A percentile compares a stretch with the other conserved stretches of the same genome.
These are phyloP conservation scores for Ceraclea dissimilis DNA, from an alignment of 2,888 invertebrate species.

Conservation along the genomic window DNA sequence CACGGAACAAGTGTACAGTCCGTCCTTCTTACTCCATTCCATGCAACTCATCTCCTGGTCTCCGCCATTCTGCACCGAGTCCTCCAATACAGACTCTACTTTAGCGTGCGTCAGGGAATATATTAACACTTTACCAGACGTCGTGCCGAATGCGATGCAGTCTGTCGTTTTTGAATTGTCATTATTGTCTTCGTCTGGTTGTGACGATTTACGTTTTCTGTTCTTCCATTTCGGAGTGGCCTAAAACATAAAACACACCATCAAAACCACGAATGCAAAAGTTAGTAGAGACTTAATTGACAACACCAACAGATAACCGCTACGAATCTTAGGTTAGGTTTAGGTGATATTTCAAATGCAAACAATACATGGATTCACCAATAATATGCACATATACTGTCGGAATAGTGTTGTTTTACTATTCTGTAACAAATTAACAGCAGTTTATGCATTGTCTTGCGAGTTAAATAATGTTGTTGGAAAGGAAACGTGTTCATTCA, in stretches of 20 bases:
- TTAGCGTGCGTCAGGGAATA: constrained; percentile 62
- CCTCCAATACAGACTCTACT: constrained; percentile 51
- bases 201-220: constrained; percentile 37
- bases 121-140: constrained; percentile 61
- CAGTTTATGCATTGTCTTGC: not conserved
- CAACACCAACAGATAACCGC: no score
- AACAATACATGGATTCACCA: no score
- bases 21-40: constrained; percentile 50
- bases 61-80: constrained; percentile 38
- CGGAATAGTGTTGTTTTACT: no score
- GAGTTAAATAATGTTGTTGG: not conserved
- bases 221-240: constrained; percentile 39
- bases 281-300: no score
- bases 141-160: constrained; percentile 65
- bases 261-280: no score
- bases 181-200: constrained; percentile 26
- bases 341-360: no score
- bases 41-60: constrained; percentile 39
- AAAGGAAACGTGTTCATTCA: constrained; percentile 34
- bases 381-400: no score
- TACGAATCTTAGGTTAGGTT: no score
- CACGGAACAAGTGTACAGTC: constrained; percentile 47
- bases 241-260: constrained; percentile 32
- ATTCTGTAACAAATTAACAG: no score
- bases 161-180: constrained; percentile 34